These are phyloP conservation scores for Phthorimaea operculella DNA, from an alignment of 1,140 invertebrate species.

Conservation along the genomic window DNA sequence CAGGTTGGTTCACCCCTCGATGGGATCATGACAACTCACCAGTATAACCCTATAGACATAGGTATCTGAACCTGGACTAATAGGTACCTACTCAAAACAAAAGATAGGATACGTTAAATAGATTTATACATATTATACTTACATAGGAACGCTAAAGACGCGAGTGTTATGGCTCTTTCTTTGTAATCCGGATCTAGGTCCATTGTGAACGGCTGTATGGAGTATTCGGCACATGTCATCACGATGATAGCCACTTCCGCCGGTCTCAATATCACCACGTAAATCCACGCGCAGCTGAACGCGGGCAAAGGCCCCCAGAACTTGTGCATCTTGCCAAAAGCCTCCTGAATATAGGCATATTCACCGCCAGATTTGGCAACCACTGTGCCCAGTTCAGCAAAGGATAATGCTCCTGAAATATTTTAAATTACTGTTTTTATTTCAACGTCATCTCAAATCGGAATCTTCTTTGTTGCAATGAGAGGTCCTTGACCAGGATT, in stretches of 20 bases:
- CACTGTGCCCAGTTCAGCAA: slow-evolving; percentile 84
- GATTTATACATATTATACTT: slow-evolving; percentile 33
- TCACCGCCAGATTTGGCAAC: slow-evolving; percentile 86
- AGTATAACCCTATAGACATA: too few species aligned
- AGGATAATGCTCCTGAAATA: slow-evolving; percentile 79
- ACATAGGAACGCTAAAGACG: slow-evolving; percentile 75
- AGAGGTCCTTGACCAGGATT: too few species aligned
- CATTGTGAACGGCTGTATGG: slow-evolving; percentile 74
- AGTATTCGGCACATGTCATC: slow-evolving; percentile 86
- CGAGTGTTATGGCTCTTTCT: slow-evolving; percentile 71
- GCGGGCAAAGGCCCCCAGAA: slow-evolving; percentile 81
- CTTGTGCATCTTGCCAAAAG: slow-evolving; percentile 74
- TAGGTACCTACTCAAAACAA: too few species aligned
- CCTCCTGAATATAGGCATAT: slow-evolving; percentile 83
- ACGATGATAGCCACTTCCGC: slow-evolving; percentile 83
- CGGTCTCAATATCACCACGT: slow-evolving; percentile 80
- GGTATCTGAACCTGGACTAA: too few species aligned
- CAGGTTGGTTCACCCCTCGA: too few species aligned
- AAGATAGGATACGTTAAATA: too few species aligned
- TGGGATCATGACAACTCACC: too few species aligned
- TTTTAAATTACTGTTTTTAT: not conserved
- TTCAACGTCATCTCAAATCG: too few species aligned
- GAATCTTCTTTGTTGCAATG: too few species aligned
- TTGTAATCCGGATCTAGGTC: slow-evolving; percentile 54
- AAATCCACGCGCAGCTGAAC: slow-evolving; percentile 84